phyloP scores from a whole-genome alignment of 2,888 invertebrate genomes.

The Deilephila porcellus region DNA sequence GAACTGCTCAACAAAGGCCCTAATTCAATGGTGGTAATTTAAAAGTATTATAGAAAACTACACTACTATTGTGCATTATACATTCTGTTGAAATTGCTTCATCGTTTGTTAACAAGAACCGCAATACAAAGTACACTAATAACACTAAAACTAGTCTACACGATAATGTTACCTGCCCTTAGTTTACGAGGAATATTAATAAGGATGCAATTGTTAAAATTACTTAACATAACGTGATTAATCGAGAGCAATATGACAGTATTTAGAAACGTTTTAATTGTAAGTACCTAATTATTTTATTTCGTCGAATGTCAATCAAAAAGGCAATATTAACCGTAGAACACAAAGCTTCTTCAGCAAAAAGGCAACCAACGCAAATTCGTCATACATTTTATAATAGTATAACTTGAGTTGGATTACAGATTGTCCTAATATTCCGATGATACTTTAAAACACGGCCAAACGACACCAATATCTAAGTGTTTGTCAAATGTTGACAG shows the following conservation, averaged over 20 bases:
- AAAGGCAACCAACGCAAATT: no score
- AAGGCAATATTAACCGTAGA: background rate
- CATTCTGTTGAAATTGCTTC: background rate
- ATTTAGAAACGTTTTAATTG: constrained; percentile 53
- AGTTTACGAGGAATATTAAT: constrained; percentile 16
- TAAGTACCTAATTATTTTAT: constrained; percentile 42
- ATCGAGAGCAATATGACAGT: constrained; percentile 70
- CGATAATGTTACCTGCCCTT: constrained; percentile 3
- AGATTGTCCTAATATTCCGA: no score
- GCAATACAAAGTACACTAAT: background rate
- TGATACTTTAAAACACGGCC: no score
- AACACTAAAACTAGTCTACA: background rate
- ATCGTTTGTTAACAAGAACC: background rate
- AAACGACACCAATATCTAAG: no score
- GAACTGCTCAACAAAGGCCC: background rate
- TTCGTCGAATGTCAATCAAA: constrained; percentile 39
- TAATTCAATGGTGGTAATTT: background rate
- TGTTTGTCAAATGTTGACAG: no score
- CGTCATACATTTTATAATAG: no score
- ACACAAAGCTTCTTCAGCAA: background rate
- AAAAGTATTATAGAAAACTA: background rate
- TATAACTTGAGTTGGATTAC: no score
- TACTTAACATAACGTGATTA: constrained; percentile 53
- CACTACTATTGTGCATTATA: background rate
- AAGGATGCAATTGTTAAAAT: constrained; percentile 23